phyloP scores from a whole-genome alignment of 2,797 vertebrate genomes.

The Euthynnus affinis region DNA sequence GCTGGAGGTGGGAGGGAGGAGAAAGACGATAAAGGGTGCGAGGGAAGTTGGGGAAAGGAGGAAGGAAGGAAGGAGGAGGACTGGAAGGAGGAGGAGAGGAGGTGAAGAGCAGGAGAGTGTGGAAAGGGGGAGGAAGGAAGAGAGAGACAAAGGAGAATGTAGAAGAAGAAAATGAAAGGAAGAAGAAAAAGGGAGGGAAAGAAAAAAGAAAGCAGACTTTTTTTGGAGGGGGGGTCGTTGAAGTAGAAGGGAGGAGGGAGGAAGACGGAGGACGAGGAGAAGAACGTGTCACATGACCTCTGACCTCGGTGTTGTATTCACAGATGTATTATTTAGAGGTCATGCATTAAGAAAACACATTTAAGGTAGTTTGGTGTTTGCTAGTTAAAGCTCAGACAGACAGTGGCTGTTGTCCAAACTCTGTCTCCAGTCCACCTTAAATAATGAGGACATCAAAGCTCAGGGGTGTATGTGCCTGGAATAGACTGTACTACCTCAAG shows the following conservation, averaged over 20 bases:
- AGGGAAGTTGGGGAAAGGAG: background rate
- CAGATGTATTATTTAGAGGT: too few relatives aligned
- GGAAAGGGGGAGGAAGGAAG: background rate
- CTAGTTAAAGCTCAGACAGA: background rate
- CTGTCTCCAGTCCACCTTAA: constrained; percentile 38
- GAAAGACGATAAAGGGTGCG: background rate
- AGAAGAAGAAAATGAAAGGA: background rate
- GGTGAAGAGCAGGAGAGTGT: too few relatives aligned
- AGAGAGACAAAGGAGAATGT: background rate
- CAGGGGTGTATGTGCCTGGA: background rate
- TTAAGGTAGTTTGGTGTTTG: background rate
- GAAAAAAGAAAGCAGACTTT: background rate
- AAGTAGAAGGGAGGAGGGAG: background rate
- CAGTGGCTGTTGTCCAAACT: constrained; percentile 1
- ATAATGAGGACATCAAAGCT: background rate
- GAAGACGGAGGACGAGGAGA: background rate
- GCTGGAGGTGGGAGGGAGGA: background rate
- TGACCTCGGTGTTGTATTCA: background rate
- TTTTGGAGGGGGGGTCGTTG: too few relatives aligned
- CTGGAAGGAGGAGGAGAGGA: background rate
- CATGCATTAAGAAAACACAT: too few relatives aligned
- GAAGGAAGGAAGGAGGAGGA: background rate
- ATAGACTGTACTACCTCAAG: constrained; percentile 17
- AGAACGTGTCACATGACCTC: background rate
- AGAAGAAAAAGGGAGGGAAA: background rate